phyloP scores from a whole-genome alignment of 2,888 invertebrate genomes.

The Leucophenga montana region DNA sequence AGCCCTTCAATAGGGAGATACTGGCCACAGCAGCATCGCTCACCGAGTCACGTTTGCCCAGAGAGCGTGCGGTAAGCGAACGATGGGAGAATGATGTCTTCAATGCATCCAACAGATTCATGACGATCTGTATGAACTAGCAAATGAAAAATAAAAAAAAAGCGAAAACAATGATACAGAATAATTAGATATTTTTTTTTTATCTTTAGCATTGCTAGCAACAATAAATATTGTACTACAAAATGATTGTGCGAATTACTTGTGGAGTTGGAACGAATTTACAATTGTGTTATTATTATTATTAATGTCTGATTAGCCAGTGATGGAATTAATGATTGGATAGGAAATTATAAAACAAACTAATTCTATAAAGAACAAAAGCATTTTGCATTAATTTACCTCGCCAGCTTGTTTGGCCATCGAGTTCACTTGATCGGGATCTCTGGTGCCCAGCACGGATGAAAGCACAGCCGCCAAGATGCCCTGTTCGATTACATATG shows the following conservation, averaged over 20 bases:
- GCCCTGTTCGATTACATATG: constrained; percentile 78
- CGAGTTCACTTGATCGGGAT: constrained; percentile 92
- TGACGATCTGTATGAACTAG: constrained; percentile 93
- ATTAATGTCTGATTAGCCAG: too few relatives aligned
- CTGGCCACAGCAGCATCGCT: constrained; percentile 92
- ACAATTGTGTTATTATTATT: too few relatives aligned
- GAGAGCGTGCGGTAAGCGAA: constrained; percentile 86
- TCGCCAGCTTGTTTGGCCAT: constrained; percentile 96
- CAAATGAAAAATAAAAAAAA: constrained; percentile 54
- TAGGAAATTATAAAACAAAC: too few relatives aligned
- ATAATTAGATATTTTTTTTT: constrained; percentile 14
- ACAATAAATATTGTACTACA: too few relatives aligned
- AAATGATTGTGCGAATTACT: too few relatives aligned
- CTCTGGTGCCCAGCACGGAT: constrained; percentile 91
- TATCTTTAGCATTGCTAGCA: too few relatives aligned
- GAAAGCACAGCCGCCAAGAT: constrained; percentile 93
- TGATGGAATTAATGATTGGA: too few relatives aligned
- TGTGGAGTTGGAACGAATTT: too few relatives aligned
- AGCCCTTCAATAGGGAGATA: constrained; percentile 91
- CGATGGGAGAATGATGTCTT: constrained; percentile 95
- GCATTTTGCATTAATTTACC: constrained; percentile 77
- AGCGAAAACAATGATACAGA: constrained; percentile 6
- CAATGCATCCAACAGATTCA: constrained; percentile 91
- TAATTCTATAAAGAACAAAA: too few relatives aligned
- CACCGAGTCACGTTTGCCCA: constrained; percentile 90